These are phyloP conservation scores for Chauna torquata DNA, from an alignment of 2,113 vertebrate species.

Conservation along the genomic window DNA sequence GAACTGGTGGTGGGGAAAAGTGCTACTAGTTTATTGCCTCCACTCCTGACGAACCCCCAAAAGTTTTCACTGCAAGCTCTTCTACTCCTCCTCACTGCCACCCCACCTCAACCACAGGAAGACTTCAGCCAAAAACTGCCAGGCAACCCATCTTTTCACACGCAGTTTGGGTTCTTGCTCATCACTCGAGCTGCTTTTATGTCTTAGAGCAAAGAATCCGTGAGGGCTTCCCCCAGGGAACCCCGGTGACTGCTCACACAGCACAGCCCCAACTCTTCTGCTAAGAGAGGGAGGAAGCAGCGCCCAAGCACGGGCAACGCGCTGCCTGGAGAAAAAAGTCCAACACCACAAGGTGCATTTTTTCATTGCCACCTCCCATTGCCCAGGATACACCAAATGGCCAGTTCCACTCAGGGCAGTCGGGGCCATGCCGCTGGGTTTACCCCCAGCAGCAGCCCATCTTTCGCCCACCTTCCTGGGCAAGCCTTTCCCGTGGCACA, in stretches of 20 bases:
- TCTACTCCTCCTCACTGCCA: not conserved
- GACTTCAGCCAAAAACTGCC: not conserved
- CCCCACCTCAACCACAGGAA: not conserved
- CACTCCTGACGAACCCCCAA: not conserved
- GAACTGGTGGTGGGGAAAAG: accelerated
- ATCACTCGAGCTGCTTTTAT: not conserved
- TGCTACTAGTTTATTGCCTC: not conserved
- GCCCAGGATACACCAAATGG: not conserved
- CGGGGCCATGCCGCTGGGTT: not conserved
- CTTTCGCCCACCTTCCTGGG: not conserved
- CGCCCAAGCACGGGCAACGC: not conserved
- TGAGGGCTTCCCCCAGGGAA: not conserved
- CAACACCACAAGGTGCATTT: not conserved
- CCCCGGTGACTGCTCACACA: not conserved
- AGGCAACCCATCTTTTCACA: not conserved
- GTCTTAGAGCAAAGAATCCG: not conserved
- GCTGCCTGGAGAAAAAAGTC: not conserved
- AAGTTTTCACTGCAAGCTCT: not conserved
- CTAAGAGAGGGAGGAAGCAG: not conserved
- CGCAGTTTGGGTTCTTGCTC: not conserved
- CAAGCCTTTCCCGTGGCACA: not conserved
- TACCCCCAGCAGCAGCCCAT: not conserved
- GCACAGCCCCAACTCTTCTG: not conserved
- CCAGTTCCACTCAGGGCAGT: not conserved
- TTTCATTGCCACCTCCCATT: not conserved